These are phyloP conservation scores for Knipowitschia caucasica DNA, from an alignment of 2,797 vertebrate genomes.

Conservation along the genomic window DNA sequence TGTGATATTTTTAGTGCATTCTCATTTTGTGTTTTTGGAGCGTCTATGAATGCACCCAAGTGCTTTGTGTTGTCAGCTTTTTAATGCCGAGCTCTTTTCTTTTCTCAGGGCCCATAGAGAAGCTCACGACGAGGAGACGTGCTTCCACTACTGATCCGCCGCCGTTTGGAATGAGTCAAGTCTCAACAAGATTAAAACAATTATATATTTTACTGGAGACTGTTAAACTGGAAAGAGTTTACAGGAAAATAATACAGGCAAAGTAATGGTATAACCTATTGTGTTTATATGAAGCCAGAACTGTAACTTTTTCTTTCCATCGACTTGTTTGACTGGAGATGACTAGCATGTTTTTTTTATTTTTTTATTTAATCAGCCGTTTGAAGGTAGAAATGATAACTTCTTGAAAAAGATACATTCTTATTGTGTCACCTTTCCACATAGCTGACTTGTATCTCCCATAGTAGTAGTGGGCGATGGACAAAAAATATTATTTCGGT, in stretches of 20 bases:
- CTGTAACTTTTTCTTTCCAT: no score
- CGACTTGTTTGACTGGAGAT: no score
- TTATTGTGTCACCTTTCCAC: no score
- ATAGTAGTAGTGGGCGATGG: no score
- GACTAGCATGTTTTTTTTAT: no score
- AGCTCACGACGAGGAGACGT: conserved; percentile 31
- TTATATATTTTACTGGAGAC: conserved; percentile 23
- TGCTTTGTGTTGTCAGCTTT: conserved; percentile 31
- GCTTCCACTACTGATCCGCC: conserved; percentile 25
- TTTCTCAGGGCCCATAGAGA: conserved; percentile 53
- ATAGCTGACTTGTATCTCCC: no score
- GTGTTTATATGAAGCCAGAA: no score
- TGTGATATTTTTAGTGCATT: conserved; percentile 25
- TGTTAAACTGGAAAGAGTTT: conserved; percentile 18
- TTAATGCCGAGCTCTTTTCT: conserved; percentile 41
- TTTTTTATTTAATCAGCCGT: no score
- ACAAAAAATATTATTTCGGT: no score
- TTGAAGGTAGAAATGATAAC: no score
- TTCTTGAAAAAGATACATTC: no score
- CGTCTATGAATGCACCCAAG: conserved; percentile 35
- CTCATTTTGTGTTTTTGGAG: conserved; percentile 37
- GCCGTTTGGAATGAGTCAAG: conserved; percentile 32
- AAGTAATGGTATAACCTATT: no score
- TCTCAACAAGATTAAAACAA: conserved; percentile 34
- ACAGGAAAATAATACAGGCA: neutral